A percentile compares a stretch with the other conserved stretches of the same genome.
Evolutionary conservation across 2,113 vertebrate species (phyloP).

Genomic region (Pachycephala philippinensis): DNA sequence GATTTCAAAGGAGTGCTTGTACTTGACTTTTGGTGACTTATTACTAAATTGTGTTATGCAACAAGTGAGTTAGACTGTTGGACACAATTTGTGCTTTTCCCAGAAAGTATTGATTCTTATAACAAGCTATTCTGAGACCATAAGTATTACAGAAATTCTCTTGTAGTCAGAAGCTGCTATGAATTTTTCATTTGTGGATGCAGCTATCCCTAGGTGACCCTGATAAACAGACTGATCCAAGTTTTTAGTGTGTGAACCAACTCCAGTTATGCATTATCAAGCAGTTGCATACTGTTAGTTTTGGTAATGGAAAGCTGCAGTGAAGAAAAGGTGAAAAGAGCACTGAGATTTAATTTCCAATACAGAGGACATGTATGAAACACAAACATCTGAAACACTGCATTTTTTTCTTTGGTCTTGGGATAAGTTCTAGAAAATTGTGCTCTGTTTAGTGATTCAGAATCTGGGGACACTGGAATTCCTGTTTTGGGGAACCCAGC

Average conservation of each 20-base stretch:
- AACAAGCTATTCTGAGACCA: neutral
- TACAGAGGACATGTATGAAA: fast-evolving
- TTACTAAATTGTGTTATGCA: neutral
- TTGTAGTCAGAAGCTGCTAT: neutral
- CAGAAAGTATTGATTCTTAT: neutral
- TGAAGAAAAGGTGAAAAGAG: neutral
- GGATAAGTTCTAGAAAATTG: neutral
- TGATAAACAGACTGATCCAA: neutral
- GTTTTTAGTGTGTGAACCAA: neutral
- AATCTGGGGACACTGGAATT: neutral
- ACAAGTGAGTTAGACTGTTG: neutral
- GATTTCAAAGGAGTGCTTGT: neutral
- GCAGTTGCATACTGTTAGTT: neutral
- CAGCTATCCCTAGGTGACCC: neutral
- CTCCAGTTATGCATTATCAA: neutral
- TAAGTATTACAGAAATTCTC: neutral
- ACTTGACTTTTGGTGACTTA: neutral
- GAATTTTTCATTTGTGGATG: neutral
- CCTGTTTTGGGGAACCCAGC: neutral
- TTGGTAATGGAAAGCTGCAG: neutral
- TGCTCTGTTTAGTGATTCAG: neutral
- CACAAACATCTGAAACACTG: neutral
- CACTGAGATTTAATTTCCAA: neutral
- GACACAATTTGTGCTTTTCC: neutral
- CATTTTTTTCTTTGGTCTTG: neutral